These are phyloP conservation scores for Leistus spinibarbis DNA, from an alignment of 2,888 invertebrate genomes.

Conservation along the genomic window DNA sequence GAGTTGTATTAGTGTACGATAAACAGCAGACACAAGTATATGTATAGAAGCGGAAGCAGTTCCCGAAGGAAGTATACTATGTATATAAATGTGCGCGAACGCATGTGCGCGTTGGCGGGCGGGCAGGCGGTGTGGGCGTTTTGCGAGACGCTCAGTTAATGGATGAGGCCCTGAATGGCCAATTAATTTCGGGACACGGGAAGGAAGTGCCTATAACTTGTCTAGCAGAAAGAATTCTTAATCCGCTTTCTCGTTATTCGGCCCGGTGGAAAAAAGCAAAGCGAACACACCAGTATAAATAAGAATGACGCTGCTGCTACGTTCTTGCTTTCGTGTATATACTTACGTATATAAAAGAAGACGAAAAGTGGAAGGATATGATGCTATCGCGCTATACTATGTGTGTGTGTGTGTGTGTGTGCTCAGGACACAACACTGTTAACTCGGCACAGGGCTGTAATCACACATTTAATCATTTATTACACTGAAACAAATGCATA, in stretches of 20 bases:
- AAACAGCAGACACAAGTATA: constrained; percentile 24
- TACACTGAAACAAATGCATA: too few relatives aligned
- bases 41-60: constrained; percentile 10
- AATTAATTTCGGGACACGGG: constrained; percentile 48
- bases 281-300: constrained; percentile 27
- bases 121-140: neutral
- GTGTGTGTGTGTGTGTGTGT: too few relatives aligned
- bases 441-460: neutral
- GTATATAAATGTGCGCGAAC: neutral
- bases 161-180: constrained; percentile 48
- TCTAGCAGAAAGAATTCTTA: constrained; percentile 49
- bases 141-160: constrained; percentile 41
- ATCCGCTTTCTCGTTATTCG: constrained; percentile 49
- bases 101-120: neutral
- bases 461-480: neutral
- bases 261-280: constrained; percentile 30
- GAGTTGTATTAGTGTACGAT: neutral
- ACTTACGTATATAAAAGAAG: neutral
- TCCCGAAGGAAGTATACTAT: constrained; percentile 30
- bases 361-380: neutral
- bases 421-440: neutral
- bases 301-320: constrained; percentile 15
- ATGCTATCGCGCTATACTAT: neutral
- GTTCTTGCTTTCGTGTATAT: neutral
- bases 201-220: constrained; percentile 50